These are phyloP conservation scores for Panulirus ornatus DNA, from an alignment of 1,140 invertebrate genomes.

Conservation along the genomic window DNA sequence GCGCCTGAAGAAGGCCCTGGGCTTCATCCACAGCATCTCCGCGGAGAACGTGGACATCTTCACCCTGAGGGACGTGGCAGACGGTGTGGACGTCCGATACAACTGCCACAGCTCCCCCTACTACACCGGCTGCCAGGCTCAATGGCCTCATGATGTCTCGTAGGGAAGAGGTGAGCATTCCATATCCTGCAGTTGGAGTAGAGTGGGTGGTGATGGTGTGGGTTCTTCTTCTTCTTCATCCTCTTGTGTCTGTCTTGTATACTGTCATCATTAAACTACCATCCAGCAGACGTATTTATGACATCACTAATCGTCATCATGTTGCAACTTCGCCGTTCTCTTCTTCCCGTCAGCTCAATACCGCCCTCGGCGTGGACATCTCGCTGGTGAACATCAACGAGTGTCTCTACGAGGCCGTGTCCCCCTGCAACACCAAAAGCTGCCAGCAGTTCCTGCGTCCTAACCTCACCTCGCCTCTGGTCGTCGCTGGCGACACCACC, in stretches of 20 bases:
- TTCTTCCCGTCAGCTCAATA: constrained; percentile 88
- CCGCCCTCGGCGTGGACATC: constrained; percentile 94
- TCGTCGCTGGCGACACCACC: constrained; percentile 97
- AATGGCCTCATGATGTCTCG: constrained; percentile 97
- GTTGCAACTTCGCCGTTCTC: no score
- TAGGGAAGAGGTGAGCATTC: constrained; percentile 80
- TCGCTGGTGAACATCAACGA: constrained; percentile 98
- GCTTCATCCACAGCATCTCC: constrained; percentile 78
- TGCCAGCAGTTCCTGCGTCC: constrained; percentile 59
- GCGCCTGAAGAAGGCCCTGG: constrained; percentile 43
- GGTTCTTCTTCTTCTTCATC: no score
- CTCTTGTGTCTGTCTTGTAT: background rate
- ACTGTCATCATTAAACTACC: background rate
- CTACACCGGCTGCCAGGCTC: constrained; percentile 93
- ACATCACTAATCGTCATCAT: no score
- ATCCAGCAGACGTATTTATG: no score
- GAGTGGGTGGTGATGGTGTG: background rate
- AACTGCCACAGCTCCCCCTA: constrained; percentile 97
- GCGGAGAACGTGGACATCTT: constrained; percentile 96
- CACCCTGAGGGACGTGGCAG: constrained; percentile 85
- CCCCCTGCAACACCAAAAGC: constrained; percentile 43
- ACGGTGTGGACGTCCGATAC: constrained; percentile 93
- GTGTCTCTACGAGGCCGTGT: constrained; percentile 94
- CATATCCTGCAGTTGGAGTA: no score
- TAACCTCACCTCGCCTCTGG: constrained; percentile 85